These are phyloP conservation scores for Adoxophyes honmai DNA, from an alignment of 1,140 invertebrate species.

Conservation along the genomic window DNA sequence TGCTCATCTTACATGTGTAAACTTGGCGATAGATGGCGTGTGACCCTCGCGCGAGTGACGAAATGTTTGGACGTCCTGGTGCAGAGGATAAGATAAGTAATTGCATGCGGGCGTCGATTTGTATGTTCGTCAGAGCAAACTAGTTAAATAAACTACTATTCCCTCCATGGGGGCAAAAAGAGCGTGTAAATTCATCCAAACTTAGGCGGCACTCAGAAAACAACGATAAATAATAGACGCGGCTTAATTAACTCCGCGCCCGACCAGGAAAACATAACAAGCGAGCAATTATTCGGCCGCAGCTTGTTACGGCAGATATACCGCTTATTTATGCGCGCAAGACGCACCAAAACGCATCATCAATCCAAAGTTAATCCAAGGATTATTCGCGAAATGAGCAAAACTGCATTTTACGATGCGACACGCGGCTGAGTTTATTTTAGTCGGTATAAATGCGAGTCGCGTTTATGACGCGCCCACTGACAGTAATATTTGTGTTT, in stretches of 20 bases:
- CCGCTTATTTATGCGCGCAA: constrained; percentile 49
- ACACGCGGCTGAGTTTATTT: constrained; percentile 51
- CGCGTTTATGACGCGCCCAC: constrained; percentile 50
- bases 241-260: constrained; percentile 41
- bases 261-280: constrained; percentile 49
- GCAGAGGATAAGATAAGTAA: too few species aligned
- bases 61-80: too few species aligned
- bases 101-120: too few species aligned
- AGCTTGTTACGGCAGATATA: constrained; percentile 46
- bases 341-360: constrained; percentile 51
- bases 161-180: neutral
- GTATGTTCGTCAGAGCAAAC: too few species aligned
- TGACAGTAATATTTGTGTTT: constrained; percentile 55
- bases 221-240: constrained; percentile 17
- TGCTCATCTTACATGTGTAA: too few species aligned
- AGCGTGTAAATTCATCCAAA: neutral
- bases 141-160: too few species aligned
- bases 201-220: neutral
- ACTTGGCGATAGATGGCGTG: too few species aligned
- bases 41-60: too few species aligned
- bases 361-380: constrained; percentile 53
- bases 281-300: constrained; percentile 40
- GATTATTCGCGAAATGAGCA: constrained; percentile 63
- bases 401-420: constrained; percentile 59
- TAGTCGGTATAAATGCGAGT: constrained; percentile 48